Evolutionary conservation across 2,797 vertebrate species (phyloP).

Genomic region (Takifugu rubripes): DNA sequence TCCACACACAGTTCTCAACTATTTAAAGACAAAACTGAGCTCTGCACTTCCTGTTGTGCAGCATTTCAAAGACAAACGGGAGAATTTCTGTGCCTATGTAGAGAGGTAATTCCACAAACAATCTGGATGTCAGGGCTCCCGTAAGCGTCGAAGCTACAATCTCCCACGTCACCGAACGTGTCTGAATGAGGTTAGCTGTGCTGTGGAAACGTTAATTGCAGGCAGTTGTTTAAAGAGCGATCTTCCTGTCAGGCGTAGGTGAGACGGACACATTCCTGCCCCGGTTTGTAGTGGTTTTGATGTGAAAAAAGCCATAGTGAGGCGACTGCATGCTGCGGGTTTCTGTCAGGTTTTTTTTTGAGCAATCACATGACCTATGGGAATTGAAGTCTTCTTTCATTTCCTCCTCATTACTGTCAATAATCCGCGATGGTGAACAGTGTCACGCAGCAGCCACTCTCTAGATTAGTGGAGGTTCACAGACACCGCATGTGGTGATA

Average conservation of each 20-base stretch:
- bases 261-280: background rate
- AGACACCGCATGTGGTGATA: background rate
- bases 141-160: too few relatives aligned
- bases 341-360: background rate
- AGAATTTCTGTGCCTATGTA: too few relatives aligned
- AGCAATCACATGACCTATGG: constrained; percentile 48
- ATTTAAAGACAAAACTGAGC: too few relatives aligned
- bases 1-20: constrained; percentile 1
- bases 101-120: too few relatives aligned
- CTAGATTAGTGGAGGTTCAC: constrained; percentile 11
- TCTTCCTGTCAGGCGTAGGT: too few relatives aligned
- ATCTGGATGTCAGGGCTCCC: too few relatives aligned
- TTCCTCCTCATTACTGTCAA: constrained; percentile 54
- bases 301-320: constrained; percentile 15
- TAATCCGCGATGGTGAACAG: constrained; percentile 27
- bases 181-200: too few relatives aligned
- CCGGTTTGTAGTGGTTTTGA: background rate
- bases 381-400: constrained; percentile 54
- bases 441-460: constrained; percentile 31
- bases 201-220: background rate
- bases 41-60: too few relatives aligned
- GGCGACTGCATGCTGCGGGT: background rate
- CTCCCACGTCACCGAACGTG: too few relatives aligned
- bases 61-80: too few relatives aligned
- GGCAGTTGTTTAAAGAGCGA: background rate